These are phyloP conservation scores for Glossosoma conforme DNA, from an alignment of 1,140 invertebrate species.

Conservation along the genomic window DNA sequence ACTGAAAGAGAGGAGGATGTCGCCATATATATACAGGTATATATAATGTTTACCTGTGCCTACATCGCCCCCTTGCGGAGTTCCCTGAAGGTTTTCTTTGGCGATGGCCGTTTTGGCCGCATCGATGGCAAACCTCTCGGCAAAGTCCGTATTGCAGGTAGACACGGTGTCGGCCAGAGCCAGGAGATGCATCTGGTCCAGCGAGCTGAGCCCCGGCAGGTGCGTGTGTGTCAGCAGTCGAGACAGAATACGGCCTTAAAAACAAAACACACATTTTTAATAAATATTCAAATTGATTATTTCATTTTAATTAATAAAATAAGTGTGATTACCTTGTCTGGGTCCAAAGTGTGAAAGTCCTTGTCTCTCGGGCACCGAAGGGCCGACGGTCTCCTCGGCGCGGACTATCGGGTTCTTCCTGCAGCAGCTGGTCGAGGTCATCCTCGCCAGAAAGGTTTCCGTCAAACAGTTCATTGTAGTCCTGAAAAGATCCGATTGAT, in stretches of 20 bases:
- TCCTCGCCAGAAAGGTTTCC: constrained; percentile 71
- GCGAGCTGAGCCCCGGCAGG: constrained; percentile 90
- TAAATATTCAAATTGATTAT: neutral
- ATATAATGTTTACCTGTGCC: constrained; percentile 44
- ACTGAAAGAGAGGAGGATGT: no score
- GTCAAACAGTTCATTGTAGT: constrained; percentile 86
- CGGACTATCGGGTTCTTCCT: constrained; percentile 58
- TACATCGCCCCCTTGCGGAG: constrained; percentile 59
- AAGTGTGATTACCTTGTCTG: constrained; percentile 57
- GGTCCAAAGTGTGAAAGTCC: constrained; percentile 78
- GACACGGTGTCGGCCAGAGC: constrained; percentile 97
- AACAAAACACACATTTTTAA: constrained; percentile 2
- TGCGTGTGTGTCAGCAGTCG: constrained; percentile 92
- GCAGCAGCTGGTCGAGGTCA: constrained; percentile 74
- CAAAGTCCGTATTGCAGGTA: constrained; percentile 82
- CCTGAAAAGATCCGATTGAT: no score
- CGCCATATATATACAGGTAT: no score
- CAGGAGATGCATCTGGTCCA: constrained; percentile 98
- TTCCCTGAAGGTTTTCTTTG: constrained; percentile 63
- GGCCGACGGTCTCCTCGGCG: constrained; percentile 59
- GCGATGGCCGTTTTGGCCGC: constrained; percentile 65
- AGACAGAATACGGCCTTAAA: constrained; percentile 66
- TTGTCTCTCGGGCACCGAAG: constrained; percentile 63
- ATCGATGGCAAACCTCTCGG: constrained; percentile 76
- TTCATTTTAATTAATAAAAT: neutral